phyloP scores from a whole-genome alignment of 2,888 invertebrate species.

The Dicroscelio sp. region DNA sequence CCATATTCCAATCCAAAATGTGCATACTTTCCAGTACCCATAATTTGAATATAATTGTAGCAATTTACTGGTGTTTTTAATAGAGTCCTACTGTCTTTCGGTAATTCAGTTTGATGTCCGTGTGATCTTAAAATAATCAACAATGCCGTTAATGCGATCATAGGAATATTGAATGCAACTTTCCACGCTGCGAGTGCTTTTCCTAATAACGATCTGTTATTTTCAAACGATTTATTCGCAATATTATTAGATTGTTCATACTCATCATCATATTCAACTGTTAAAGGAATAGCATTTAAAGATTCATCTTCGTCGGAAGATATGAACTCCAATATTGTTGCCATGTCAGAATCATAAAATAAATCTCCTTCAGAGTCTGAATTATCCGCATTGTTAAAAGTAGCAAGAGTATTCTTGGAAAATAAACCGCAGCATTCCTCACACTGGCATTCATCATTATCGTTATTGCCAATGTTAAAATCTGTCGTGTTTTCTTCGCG shows the following conservation, averaged over 20 bases:
- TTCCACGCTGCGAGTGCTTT: slow-evolving; percentile 7
- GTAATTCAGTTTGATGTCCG: slow-evolving; percentile 42
- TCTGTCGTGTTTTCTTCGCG: background rate
- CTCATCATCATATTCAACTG: background rate
- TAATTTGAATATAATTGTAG: background rate
- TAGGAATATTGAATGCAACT: background rate
- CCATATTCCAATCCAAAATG: slow-evolving; percentile 45
- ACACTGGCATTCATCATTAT: background rate
- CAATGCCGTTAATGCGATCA: slow-evolving; percentile 7
- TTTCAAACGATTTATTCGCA: background rate
- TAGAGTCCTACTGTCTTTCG: slow-evolving; percentile 32
- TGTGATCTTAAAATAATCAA: slow-evolving; percentile 12
- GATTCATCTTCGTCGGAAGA: background rate
- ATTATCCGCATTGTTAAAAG: background rate
- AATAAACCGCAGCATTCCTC: background rate
- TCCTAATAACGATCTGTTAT: background rate
- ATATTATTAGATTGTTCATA: background rate
- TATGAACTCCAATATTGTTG: background rate
- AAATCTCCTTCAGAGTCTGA: background rate
- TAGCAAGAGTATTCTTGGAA: background rate
- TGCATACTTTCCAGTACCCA: slow-evolving; percentile 41
- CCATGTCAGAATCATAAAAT: background rate
- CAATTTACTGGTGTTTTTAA: slow-evolving; percentile 25
- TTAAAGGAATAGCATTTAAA: background rate
- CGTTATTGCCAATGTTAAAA: background rate